phyloP scores from a whole-genome alignment of 92 coral and sea anemone genomes.

The Diadumene lineata region DNA sequence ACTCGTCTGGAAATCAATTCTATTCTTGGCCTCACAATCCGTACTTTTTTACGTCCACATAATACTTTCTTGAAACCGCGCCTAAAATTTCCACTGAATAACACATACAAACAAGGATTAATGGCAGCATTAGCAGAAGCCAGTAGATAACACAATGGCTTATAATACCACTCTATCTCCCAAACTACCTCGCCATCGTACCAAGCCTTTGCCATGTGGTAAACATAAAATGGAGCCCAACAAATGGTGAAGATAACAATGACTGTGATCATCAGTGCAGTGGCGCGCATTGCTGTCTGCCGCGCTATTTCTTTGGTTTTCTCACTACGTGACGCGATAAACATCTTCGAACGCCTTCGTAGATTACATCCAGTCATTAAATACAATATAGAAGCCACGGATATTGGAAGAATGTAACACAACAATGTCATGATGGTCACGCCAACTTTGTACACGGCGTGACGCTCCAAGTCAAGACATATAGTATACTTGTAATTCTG shows the following conservation, averaged over 20 bases:
- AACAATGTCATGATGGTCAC: conserved; percentile 29
- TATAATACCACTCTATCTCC: conserved; percentile 19
- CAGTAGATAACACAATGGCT: conserved; percentile 27
- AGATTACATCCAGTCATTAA: conserved; percentile 24
- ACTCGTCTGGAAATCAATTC: conserved; percentile 4
- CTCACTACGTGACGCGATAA: background rate
- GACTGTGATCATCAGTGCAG: conserved; percentile 29
- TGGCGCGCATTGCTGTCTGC: conserved; percentile 15
- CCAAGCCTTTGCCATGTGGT: conserved; percentile 31
- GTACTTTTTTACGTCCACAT: background rate
- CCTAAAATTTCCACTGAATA: conserved; percentile 22
- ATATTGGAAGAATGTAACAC: conserved; percentile 33
- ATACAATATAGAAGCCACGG: conserved; percentile 14
- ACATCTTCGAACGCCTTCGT: conserved; percentile 17
- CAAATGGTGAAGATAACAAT: conserved; percentile 23
- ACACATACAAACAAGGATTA: conserved; percentile 28
- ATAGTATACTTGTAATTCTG: background rate
- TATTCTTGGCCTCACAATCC: background rate
- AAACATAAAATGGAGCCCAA: conserved; percentile 36
- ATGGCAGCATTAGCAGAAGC: conserved; percentile 30
- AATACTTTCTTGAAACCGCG: conserved; percentile 21
- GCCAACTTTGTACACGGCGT: conserved; percentile 21
- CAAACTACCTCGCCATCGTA: background rate
- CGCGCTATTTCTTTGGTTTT: background rate
- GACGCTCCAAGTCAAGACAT: conserved; percentile 26